phyloP scores from a whole-genome alignment of 2,797 vertebrate species.

The Pipistrellus pipistrellus region DNA sequence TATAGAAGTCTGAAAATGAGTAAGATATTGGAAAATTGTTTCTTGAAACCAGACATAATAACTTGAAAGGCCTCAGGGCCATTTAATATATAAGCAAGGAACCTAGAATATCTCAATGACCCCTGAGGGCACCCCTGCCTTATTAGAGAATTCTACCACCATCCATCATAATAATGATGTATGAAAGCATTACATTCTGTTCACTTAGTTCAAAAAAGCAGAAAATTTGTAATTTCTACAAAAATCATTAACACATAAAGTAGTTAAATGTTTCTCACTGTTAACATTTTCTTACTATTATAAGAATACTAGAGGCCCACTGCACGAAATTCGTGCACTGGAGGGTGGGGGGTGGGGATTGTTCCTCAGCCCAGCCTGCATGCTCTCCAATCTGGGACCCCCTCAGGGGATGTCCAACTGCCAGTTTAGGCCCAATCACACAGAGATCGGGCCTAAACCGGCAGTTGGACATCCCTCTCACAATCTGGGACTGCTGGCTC shows the following conservation, averaged over 20 bases:
- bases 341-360: too few species aligned
- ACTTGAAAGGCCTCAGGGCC: neutral
- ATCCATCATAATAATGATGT: neutral
- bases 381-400: too few species aligned
- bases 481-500: too few species aligned
- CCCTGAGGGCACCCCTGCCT: neutral
- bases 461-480: too few species aligned
- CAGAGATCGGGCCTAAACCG: too few species aligned
- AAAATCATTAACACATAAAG: neutral
- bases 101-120: neutral
- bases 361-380: too few species aligned
- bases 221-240: neutral
- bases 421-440: too few species aligned
- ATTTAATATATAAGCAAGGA: neutral
- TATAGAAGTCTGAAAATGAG: neutral
- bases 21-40: neutral
- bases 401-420: too few species aligned
- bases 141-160: neutral
- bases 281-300: neutral
- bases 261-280: neutral
- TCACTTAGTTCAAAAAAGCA: neutral
- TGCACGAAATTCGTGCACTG: too few species aligned
- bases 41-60: neutral
- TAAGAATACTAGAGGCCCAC: too few species aligned
- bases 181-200: neutral